Conservation (phyloP, 1,140 invertebrate genomes). For the Metaphire vulgaris region DNA sequence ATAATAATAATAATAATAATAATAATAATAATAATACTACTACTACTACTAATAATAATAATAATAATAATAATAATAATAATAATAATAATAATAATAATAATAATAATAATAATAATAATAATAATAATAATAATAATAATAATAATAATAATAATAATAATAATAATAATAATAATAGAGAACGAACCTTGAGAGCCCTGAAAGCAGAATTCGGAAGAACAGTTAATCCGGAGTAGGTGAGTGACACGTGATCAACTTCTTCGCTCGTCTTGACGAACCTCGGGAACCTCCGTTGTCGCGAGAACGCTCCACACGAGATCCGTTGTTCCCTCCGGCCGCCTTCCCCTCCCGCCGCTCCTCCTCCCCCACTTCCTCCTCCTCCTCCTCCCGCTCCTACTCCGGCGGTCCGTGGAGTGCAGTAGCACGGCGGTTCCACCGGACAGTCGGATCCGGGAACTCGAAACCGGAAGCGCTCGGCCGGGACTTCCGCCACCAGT, state of each 20-base stretch:
- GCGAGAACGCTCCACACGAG: conserved; percentile 1
- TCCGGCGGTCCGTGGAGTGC: no score
- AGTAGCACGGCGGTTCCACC: neutral
- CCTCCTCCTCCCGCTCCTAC: no score
- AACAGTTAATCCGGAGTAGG: conserved; percentile 11
- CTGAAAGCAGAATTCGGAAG: conserved; percentile 14
- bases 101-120: no score
- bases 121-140: no score
- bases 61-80: no score
- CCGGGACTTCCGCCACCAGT: neutral
- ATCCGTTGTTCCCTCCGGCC: neutral
- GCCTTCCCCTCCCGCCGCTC: neutral
- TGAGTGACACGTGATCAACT: conserved; percentile 11
- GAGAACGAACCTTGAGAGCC: conserved; percentile 1
- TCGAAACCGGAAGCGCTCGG: neutral
- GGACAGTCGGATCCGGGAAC: neutral
- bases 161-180: no score
- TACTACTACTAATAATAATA: no score
- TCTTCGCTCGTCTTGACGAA: neutral
- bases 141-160: no score
- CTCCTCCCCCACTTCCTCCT: no score
- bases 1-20: no score
- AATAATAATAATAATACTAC: no score
- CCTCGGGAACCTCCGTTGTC: neutral
- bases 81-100: no score